Base-by-base conservation (phyloP, 2,113 vertebrate genomes). In the Petrocephalus microphthalmus region DNA sequence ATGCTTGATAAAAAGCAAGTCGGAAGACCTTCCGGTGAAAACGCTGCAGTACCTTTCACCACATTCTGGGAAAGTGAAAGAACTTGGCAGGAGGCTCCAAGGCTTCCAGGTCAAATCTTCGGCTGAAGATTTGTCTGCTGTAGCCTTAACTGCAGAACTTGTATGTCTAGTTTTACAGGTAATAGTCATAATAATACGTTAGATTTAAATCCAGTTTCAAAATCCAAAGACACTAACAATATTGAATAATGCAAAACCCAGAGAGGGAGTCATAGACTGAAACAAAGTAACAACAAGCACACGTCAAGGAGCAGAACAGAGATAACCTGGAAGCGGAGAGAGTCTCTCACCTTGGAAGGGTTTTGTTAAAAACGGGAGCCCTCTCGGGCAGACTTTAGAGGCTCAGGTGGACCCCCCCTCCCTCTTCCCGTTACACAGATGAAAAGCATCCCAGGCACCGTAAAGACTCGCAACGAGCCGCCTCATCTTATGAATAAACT, bases 401-500 rank as follows among this genome's bases (percentile, higher is more conserved):
- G 49, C 10, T 29, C 82, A n/a, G 82, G 20, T 5, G 47, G 42
- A n/a, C 20, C 2, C 49, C 83, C 13, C 10, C 2, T 17, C 49
- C 5, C 5, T 81, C 25, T n/a, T 60, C n/a, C 64, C 4, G 13
- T 17, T 6, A 22, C 67, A n/a, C 51, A 25, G 52, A 56, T 56
- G 84, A 54, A 85, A 83, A 54, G 13, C 8, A 37, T 85, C 84
- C 52, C 2, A 51, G n/a, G 52, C 49, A 6, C 84, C 17, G 19
- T 29, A 5, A 29, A 89, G 51, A 86, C 56, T 45, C 22, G 0
- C 53, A 60, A 89, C 42, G 84, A 67, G 47, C 83, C 22, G n/a
- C 49, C 85, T 5, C 19, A 74, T 56, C 49, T 74, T 78, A 86
- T 89, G 84, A 78, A 89, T 86, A 89, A 86, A 85, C 25, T 78